Evolutionary conservation across 2,797 vertebrate species (phyloP).

Genomic region (Sebastes trivittatus): DNA sequence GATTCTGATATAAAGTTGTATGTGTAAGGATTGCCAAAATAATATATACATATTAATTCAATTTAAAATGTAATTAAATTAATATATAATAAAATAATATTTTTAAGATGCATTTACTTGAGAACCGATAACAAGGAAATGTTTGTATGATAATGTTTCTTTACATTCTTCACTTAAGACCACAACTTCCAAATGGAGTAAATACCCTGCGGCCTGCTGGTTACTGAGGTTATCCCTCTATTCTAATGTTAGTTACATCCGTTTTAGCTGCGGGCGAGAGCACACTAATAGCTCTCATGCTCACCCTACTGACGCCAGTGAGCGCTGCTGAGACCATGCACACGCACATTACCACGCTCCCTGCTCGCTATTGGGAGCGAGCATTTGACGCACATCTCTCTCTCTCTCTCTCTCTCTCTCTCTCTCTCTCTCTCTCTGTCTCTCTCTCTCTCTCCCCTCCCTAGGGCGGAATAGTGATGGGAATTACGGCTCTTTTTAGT

Average conservation of each 20-base stretch:
- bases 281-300: no score
- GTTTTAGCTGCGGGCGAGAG: background rate
- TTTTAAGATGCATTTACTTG: no score
- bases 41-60: no score
- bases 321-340: background rate
- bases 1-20: no score
- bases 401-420: background rate
- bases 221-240: background rate
- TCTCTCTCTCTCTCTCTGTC: background rate
- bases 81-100: no score
- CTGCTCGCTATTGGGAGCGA: conserved; percentile 1
- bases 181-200: background rate
- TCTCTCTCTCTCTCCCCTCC: background rate
- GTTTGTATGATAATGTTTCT: background rate
- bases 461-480: background rate
- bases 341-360: background rate
- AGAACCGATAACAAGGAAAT: background rate
- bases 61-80: no score
- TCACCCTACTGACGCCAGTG: no score
- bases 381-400: conserved; percentile 26
- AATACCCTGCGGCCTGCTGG: background rate
- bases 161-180: background rate
- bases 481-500: no score
- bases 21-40: no score
- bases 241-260: background rate